Base-by-base conservation (phyloP, 1,140 invertebrate species). In the Zelostemma sp. region DNA sequence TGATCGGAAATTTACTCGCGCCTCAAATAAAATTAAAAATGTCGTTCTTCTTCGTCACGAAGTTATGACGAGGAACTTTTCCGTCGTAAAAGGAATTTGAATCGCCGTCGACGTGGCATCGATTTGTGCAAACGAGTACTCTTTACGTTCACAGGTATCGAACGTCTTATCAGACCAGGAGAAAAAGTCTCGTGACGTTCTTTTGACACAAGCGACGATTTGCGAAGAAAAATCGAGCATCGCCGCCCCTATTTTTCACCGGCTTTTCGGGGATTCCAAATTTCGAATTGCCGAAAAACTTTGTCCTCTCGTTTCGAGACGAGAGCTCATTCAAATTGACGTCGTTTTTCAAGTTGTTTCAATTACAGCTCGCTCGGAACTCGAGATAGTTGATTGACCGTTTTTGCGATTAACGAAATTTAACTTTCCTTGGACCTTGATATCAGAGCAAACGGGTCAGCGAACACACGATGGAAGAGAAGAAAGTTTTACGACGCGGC, bases 151-250 rank as follows among this genome's bases (percentile, higher is more conserved):
- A 64, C 47, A 61, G 55, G 60, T 35, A 38, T 31, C 40, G 41
- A 64, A 53, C 56, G 57, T 67, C 64, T 72, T 58, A 72, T 67
- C 60, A 72, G 45, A 35, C 48, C 58, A 57, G 43, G 62, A 67
- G 62, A 67, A 45, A 57, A 63, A 48, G 43, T 51, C 53, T 60
- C 50, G 12, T 5, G 12, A 48, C 17, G 57, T 47, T 64, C 60
- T 64, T 61, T 61, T 45, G 55, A 64, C 61, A 55, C 31, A 19
- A 48, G 0, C 1, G 9, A 11, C 11, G 18, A 21, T 48, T 28
- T 28, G 25, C 3, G 25, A 28, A 28, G 8, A 28, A 28, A 8
- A 28, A 8, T 28, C 25, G 25, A 28, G 8, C 8, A 8, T 28
- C 8, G 25, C n/a, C n/a, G n/a, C n/a, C n/a, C n/a, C n/a, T n/a